These are phyloP conservation scores for Deroptyus accipitrinus DNA, from an alignment of 2,113 vertebrate genomes.

Conservation along the genomic window DNA sequence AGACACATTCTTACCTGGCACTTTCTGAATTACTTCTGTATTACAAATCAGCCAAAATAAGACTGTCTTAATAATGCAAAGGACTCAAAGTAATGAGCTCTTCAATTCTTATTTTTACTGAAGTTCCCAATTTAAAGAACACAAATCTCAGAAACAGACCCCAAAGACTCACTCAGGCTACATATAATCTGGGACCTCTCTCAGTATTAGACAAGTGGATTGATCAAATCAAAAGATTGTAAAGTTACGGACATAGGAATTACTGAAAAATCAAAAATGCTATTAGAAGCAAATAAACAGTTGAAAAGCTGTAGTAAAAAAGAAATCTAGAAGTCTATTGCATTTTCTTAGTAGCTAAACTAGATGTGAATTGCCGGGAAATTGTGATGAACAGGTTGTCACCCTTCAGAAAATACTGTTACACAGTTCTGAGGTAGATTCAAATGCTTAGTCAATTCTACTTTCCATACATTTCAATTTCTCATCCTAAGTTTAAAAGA, in stretches of 20 bases:
- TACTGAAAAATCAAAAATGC: background rate
- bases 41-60: background rate
- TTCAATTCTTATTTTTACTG: background rate
- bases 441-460: background rate
- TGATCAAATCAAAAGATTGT: background rate
- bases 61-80: background rate
- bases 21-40: background rate
- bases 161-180: background rate
- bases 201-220: background rate
- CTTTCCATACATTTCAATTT: background rate
- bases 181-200: background rate
- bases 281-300: background rate
- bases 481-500: background rate
- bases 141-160: background rate
- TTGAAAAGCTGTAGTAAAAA: background rate
- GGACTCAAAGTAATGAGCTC: background rate
- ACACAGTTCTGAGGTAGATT: background rate
- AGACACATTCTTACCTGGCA: background rate
- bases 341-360: background rate
- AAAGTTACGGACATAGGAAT: background rate
- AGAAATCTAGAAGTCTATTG: background rate
- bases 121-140: background rate
- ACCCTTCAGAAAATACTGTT: background rate
- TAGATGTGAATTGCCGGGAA: background rate
- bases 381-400: background rate